Conservation (phyloP, 2,888 invertebrate genomes). For the Bombyx huttoni region DNA sequence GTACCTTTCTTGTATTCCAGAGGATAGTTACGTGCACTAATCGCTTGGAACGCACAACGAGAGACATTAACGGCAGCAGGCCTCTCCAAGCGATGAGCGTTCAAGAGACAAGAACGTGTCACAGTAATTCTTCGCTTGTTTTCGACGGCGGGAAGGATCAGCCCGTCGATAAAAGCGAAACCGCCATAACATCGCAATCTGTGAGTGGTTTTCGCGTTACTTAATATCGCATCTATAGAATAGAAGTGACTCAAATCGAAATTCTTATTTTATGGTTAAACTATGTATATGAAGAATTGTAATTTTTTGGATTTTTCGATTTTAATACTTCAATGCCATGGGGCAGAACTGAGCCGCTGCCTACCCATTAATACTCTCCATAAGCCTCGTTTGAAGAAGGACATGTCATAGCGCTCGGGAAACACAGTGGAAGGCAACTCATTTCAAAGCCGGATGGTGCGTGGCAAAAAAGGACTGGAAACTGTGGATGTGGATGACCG, state of each 20-base stretch:
- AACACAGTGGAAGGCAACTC: no score
- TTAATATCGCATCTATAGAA: not conserved
- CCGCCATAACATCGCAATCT: slow-evolving; percentile 14
- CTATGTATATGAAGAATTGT: no score
- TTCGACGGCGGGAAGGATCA: slow-evolving; percentile 22
- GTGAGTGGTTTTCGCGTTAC: slow-evolving; percentile 13
- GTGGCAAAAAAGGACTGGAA: no score
- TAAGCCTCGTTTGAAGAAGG: no score
- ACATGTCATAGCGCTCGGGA: no score
- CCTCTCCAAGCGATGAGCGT: slow-evolving; percentile 13
- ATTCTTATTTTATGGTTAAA: not conserved
- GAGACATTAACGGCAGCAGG: slow-evolving; percentile 19
- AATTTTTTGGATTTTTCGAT: no score
- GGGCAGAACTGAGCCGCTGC: no score
- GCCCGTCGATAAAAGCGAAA: slow-evolving; percentile 16
- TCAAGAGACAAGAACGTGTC: slow-evolving; percentile 25
- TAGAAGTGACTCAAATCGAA: not conserved
- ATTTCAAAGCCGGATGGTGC: no score
- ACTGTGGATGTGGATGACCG: no score
- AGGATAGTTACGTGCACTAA: slow-evolving; percentile 43
- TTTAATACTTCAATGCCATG: no score
- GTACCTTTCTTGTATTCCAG: slow-evolving; percentile 18
- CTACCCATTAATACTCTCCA: no score
- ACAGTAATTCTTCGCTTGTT: slow-evolving; percentile 30
- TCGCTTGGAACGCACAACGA: slow-evolving; percentile 15